These are phyloP conservation scores for Microcebus jonahi DNA, from an alignment of 2,113 vertebrate genomes.

Conservation along the genomic window DNA sequence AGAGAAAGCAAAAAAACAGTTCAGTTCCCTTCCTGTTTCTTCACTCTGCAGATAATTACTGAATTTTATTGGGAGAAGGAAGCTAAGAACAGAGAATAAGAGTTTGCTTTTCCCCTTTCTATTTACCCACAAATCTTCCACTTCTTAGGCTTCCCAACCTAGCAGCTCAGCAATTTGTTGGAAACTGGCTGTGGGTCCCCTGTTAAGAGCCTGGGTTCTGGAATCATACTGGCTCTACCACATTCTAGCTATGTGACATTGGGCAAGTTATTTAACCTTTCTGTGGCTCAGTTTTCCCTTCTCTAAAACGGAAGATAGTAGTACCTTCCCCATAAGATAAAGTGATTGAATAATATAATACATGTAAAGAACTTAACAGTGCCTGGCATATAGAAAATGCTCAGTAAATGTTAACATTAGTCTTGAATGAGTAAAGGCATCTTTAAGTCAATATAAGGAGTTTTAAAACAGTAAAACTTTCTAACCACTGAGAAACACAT, in stretches of 20 bases:
- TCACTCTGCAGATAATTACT: slow-evolving; percentile 8
- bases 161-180: background rate
- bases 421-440: slow-evolving; percentile 1
- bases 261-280: background rate
- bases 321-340: background rate
- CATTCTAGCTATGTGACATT: background rate
- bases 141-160: slow-evolving; percentile 29
- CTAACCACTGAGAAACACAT: background rate
- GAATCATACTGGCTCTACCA: background rate
- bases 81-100: background rate
- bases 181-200: background rate
- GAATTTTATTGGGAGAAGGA: background rate
- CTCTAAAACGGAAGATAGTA: background rate
- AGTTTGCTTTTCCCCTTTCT: slow-evolving; percentile 26
- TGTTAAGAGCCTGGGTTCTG: background rate
- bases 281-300: slow-evolving; percentile 4
- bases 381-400: background rate
- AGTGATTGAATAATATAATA: background rate
- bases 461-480: slow-evolving; percentile 12
- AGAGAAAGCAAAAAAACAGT: slow-evolving; percentile 9
- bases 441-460: background rate
- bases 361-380: slow-evolving; percentile 1
- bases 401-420: slow-evolving; percentile 23
- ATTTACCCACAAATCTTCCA: background rate
- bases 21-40: slow-evolving; percentile 40